Conservation (phyloP, 1,140 invertebrate genomes). For the Oreohelix idahoensis region DNA sequence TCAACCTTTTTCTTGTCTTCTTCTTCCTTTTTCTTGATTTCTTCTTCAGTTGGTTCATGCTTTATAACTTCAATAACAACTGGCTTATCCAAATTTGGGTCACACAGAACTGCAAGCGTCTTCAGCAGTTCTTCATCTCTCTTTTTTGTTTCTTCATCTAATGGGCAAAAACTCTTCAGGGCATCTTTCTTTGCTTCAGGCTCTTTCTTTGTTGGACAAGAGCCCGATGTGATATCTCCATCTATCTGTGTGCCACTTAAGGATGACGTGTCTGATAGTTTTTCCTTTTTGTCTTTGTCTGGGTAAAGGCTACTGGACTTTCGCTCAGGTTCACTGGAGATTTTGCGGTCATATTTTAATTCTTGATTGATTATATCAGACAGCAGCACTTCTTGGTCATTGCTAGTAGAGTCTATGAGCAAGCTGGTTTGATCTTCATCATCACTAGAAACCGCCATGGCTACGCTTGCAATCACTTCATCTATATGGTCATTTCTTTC, state of each 20-base stretch:
- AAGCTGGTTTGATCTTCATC: slow-evolving; percentile 17
- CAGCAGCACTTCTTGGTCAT: slow-evolving; percentile 26
- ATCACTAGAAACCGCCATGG: slow-evolving; percentile 23
- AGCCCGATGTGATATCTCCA: background rate
- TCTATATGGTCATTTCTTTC: slow-evolving; percentile 28
- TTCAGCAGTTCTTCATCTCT: slow-evolving; percentile 32
- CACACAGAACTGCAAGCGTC: background rate
- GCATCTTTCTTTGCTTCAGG: slow-evolving; percentile 24
- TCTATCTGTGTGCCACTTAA: background rate
- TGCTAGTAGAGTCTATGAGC: slow-evolving; percentile 13
- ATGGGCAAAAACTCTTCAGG: background rate
- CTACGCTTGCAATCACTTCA: slow-evolving; percentile 33
- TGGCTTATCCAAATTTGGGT: slow-evolving; percentile 17
- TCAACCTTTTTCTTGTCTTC: slow-evolving; percentile 14
- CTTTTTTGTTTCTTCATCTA: slow-evolving; percentile 29
- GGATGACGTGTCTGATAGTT: background rate
- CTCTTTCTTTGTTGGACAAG: slow-evolving; percentile 15
- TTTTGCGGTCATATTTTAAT: slow-evolving; percentile 30
- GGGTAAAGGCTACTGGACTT: slow-evolving; percentile 8
- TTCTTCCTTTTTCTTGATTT: slow-evolving; percentile 28
- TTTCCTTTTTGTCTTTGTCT: slow-evolving; percentile 18
- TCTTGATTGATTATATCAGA: slow-evolving; percentile 30
- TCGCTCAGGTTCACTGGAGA: background rate
- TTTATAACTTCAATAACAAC: slow-evolving; percentile 15
- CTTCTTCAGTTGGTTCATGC: slow-evolving; percentile 3